These are phyloP conservation scores for Noctuana brunneofusca DNA, from an alignment of 2,888 invertebrate genomes.

Conservation along the genomic window DNA sequence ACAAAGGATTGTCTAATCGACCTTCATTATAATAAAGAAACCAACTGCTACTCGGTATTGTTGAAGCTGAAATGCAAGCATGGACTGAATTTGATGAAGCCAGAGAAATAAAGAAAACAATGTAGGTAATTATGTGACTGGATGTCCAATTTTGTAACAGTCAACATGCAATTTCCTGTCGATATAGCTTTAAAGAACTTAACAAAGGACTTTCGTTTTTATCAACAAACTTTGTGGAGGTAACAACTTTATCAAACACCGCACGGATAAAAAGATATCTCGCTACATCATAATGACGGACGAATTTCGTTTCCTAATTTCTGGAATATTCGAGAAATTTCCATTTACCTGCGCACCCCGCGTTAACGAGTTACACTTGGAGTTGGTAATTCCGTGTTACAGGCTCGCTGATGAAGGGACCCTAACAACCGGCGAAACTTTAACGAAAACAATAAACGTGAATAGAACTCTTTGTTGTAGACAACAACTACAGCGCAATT, in stretches of 20 bases:
- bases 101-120: background rate
- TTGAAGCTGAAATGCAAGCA: slow-evolving; percentile 1
- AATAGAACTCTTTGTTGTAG: slow-evolving; percentile 31
- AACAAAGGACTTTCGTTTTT: slow-evolving; percentile 11
- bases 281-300: slow-evolving; percentile 18
- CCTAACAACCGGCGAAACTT: slow-evolving; percentile 30
- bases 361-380: slow-evolving; percentile 36
- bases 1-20: slow-evolving; percentile 25
- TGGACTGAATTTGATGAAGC: background rate
- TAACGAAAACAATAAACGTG: slow-evolving; percentile 34
- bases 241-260: slow-evolving; percentile 8
- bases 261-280: slow-evolving; percentile 13
- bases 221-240: slow-evolving; percentile 14
- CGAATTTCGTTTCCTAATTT: slow-evolving; percentile 26
- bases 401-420: slow-evolving; percentile 34
- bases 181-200: slow-evolving; percentile 7
- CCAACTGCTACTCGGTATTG: slow-evolving; percentile 2
- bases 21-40: slow-evolving; percentile 18
- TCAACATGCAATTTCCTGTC: slow-evolving; percentile 8
- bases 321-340: slow-evolving; percentile 36
- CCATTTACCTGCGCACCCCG: slow-evolving; percentile 36
- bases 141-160: background rate
- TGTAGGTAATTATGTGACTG: slow-evolving; percentile 1
- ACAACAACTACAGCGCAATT: slow-evolving; percentile 29
- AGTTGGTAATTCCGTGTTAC: slow-evolving; percentile 35